phyloP scores from a whole-genome alignment of 1,140 invertebrate genomes.

The Drosophila biarmipes region DNA sequence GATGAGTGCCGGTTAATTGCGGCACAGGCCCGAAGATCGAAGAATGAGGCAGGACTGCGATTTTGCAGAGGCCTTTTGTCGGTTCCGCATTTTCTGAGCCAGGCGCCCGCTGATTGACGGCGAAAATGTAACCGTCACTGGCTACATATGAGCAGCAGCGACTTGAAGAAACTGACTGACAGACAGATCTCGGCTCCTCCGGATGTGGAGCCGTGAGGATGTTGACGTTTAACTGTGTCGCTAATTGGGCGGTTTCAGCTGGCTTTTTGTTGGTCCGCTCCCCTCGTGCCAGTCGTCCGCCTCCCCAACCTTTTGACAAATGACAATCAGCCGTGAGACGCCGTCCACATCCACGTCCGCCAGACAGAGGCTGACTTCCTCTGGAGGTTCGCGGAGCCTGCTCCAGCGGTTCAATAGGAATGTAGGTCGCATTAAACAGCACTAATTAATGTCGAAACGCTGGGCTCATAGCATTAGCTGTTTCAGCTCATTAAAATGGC shows the following conservation, averaged over 20 bases:
- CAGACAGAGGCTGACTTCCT: slow-evolving; percentile 48
- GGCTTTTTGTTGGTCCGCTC: slow-evolving; percentile 25
- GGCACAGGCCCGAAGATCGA: slow-evolving; percentile 24
- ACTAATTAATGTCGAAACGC: slow-evolving; percentile 38
- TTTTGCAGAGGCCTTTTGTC: slow-evolving; percentile 42
- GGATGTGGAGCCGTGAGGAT: slow-evolving; percentile 79
- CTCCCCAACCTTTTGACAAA: slow-evolving; percentile 61
- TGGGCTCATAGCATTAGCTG: slow-evolving; percentile 11
- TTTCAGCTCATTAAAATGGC: slow-evolving; percentile 36
- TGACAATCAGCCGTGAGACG: slow-evolving; percentile 59
- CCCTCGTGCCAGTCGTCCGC: slow-evolving; percentile 12
- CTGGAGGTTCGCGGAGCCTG: slow-evolving; percentile 18
- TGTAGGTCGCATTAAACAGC: slow-evolving; percentile 52
- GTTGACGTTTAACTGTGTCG: slow-evolving; percentile 81
- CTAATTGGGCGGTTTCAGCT: slow-evolving; percentile 72
- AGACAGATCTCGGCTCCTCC: slow-evolving; percentile 41
- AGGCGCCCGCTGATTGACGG: slow-evolving; percentile 69
- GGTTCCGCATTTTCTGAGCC: slow-evolving; percentile 64
- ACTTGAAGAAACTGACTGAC: slow-evolving; percentile 1
- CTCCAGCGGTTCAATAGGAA: slow-evolving; percentile 42
- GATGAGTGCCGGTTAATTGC: slow-evolving; percentile 74
- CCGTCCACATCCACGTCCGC: slow-evolving; percentile 43
- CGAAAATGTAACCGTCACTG: slow-evolving; percentile 78
- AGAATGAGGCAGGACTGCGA: slow-evolving; percentile 41
- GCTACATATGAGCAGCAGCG: slow-evolving; percentile 48